phyloP scores from a whole-genome alignment of 2,888 invertebrate species.

The Priocnemis perturbator region DNA sequence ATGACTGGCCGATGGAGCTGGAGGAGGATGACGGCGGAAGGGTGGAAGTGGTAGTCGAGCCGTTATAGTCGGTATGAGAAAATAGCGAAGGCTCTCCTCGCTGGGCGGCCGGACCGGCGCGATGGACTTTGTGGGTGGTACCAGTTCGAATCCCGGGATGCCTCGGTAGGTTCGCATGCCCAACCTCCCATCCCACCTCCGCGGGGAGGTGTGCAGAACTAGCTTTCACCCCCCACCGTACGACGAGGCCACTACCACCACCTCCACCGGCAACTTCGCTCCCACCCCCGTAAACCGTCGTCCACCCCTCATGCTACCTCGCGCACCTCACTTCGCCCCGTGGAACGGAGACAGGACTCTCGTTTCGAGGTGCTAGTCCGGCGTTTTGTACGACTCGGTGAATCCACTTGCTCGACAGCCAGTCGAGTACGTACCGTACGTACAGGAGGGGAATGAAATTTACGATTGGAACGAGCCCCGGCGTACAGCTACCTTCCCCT shows the following conservation, averaged over 20 bases:
- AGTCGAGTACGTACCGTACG: constrained; percentile 36
- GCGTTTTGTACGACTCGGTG: constrained; percentile 54
- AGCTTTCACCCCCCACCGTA: constrained; percentile 42
- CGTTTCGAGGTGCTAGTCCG: constrained; percentile 55
- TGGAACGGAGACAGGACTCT: constrained; percentile 46
- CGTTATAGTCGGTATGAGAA: constrained; percentile 59
- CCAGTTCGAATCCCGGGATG: constrained; percentile 76
- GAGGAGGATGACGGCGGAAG: constrained; percentile 45
- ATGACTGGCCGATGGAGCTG: constrained; percentile 53
- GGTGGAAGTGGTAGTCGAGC: constrained; percentile 31
- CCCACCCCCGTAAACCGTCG: constrained; percentile 49
- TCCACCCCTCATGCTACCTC: constrained; percentile 22
- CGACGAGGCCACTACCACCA: constrained; percentile 24
- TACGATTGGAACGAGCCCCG: constrained; percentile 39
- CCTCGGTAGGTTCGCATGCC: constrained; percentile 79
- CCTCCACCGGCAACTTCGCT: constrained; percentile 56
- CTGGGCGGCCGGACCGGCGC: constrained; percentile 73
- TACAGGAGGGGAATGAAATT: constrained; percentile 30
- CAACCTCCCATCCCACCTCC: constrained; percentile 64
- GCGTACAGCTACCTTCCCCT: neutral
- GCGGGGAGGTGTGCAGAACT: constrained; percentile 52
- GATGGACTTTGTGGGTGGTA: constrained; percentile 76
- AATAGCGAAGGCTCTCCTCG: constrained; percentile 63
- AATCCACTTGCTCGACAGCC: constrained; percentile 55
- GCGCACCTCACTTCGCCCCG: constrained; percentile 26